Base-by-base conservation (phyloP, 2,797 vertebrate species). In the Poecilia wingei region DNA sequence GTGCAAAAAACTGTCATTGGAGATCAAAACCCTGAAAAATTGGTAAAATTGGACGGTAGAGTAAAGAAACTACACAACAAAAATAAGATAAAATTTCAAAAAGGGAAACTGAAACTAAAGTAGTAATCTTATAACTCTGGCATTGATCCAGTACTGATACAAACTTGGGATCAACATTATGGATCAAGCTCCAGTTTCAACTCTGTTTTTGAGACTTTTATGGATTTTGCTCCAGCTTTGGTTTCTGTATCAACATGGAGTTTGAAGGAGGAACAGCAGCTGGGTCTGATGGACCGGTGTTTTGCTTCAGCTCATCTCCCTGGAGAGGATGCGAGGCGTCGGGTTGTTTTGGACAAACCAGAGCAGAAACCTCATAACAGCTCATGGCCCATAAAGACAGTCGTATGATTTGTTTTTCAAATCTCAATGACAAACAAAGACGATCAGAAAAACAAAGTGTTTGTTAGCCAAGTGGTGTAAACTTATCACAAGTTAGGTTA, bases 271-370 rank as follows among this genome's bases (percentile, higher is more conserved):
- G 14, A 85, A 89, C 57, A 85, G 75, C 80, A 82, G 77, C 69
- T 41, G 78, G 43, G 74, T 36, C 31, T 78, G 83, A 78, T 55
- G 69, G 69, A 80, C 59, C 1, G 22, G 36, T 88, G 87, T 91
- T 92, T 85, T 89, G 75, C 80, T 84, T 80, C 86, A 55, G 55
- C 79, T 81, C 78, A 14, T 83, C 74, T 57, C 89, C 84, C 84
- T 28, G 61, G 87, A 83, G 87, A 86, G 84, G 85, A n/a, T 55
- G 8, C 3, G 22, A 55, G 53, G 25, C 81, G 82, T 3, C 13
- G 28, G 59, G 45, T 41, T 85, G 87, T 92, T 92, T 84, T 91
- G 72, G 66, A 86, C 76, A 73, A 88, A 84, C 53, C 28, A 55
- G 59, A 7, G 66, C 22, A 79, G 43, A 77, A 78, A 64, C 78